Evolutionary conservation across 1,140 invertebrate species (phyloP), one percentile per base, ranked within the genome.

Genomic region (Bombus soroeensis): DNA sequence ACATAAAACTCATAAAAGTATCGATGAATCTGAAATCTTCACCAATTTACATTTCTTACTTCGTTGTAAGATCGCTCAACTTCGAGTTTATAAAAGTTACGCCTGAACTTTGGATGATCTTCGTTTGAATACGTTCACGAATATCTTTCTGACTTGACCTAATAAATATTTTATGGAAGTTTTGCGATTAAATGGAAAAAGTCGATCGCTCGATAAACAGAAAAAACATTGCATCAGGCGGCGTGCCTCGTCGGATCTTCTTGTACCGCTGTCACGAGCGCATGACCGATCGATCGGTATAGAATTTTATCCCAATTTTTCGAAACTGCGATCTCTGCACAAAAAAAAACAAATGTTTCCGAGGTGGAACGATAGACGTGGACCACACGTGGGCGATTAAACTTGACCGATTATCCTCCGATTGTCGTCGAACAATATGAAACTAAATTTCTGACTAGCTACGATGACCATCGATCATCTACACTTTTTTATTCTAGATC

Each of bases 231-330:
- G 77, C 62, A 47, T 6, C 68, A 84, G 59, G 28, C 47, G 37
- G 70, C 62, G 78, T 78, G 70, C 81, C 74, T 75, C 77, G 73
- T 90, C 77, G 34, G 47, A 68, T 72, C 59, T 64, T 34, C 80
- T 90, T 90, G 88, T 90, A 47, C 37, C n/a, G 74, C 83, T 84
- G 83, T 90, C 89, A 90, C 41, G 71, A 70, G 66, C 68, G 25
- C 70, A 68, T 90, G 89, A 90, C 82, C 18, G 87, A 90, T 90
- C 57, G 83, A 13, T 73, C 22, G n/a, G 12, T 28, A 28, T 22
- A 28, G 34, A 57, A 43, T 32, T 53, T 37, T 37, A 3, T 59
- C 12, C 43, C 41, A 74, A 86, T 86, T 83, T 89, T 77, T 79
- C 75, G 73, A 37, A 64, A 81, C 15, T 15, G 25, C 68, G 47